A percentile compares a stretch with the other conserved stretches of the same genome.
These are phyloP conservation scores for Xylophagus ater DNA, from an alignment of 2,888 invertebrate genomes.

Conservation along the genomic window DNA sequence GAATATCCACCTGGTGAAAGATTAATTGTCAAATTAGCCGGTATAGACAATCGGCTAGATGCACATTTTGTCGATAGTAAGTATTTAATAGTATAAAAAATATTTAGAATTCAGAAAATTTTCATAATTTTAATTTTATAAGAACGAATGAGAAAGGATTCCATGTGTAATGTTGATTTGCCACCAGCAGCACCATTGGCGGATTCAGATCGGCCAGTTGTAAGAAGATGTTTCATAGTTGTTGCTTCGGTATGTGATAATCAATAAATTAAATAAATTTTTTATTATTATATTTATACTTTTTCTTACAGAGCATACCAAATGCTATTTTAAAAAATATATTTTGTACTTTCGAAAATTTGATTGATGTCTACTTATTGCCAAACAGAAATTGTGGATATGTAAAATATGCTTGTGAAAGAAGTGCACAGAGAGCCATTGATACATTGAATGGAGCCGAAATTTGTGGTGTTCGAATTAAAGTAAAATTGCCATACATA, in stretches of 20 bases:
- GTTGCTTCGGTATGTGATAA: slow-evolving; percentile 28
- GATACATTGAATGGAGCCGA: slow-evolving; percentile 70
- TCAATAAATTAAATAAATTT: slow-evolving; percentile 1
- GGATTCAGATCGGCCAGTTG: slow-evolving; percentile 53
- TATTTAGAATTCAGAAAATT: too few relatives aligned
- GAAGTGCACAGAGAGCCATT: slow-evolving; percentile 50
- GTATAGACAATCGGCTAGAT: slow-evolving; percentile 32
- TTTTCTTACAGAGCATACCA: slow-evolving; percentile 51
- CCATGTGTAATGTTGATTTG: slow-evolving; percentile 55
- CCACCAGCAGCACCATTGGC: slow-evolving; percentile 56
- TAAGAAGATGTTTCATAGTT: slow-evolving; percentile 56
- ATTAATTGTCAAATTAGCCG: slow-evolving; percentile 46
- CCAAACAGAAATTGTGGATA: slow-evolving; percentile 87
- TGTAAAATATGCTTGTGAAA: slow-evolving; percentile 68
- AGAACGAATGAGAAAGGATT: slow-evolving; percentile 35
- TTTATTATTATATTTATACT: slow-evolving; percentile 35
- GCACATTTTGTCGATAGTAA: slow-evolving; percentile 34
- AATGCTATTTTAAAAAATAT: slow-evolving; percentile 73
- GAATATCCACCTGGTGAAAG: slow-evolving; percentile 84
- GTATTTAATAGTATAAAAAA: too few relatives aligned
- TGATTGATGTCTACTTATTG: slow-evolving; percentile 82
- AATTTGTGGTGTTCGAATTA: slow-evolving; percentile 69
- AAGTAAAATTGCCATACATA: slow-evolving; percentile 28
- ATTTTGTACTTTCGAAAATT: slow-evolving; percentile 80
- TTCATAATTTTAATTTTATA: background rate